Evolutionary conservation across 53 echinoderm and acorn worm species (phyloP), one percentile per base, ranked within the genome.

Genomic region (Stichopus horrens): DNA sequence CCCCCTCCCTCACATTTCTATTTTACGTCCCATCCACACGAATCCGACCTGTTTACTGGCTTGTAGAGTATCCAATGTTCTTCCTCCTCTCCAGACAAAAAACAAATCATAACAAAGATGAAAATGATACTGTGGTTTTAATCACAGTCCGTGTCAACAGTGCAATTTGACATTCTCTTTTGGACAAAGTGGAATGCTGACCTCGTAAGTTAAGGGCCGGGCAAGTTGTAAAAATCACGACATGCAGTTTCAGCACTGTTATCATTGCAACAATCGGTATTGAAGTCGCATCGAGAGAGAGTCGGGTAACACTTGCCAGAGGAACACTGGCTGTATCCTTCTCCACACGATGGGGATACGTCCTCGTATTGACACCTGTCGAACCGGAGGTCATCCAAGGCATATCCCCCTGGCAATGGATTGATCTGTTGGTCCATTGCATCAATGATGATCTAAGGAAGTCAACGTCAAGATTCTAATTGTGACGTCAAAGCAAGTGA

Each of bases 341-440:
- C 53, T 5, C 88, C 87, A 79, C 94, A 94, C 8, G 20, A 55
- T 5, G 85, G 11, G 7, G 9, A 23, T 5, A 74, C 52, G 0
- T 82, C 67, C 4, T 86, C 22, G 77, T 92, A 92, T n/a, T 94
- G 90, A 65, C 94, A 94, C 84, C 91, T 92, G 55, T 96, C 94
- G 76, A 96, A 94, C n/a, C 96, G 71, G 55, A 96, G 68, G 23
- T 96, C 96, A 71, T 96, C 96, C 7, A 96, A 83, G 6, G 96
- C 96, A 68, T 92, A 94, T 57, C 96, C 96, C 0, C 93, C 93
- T 11, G 91, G 90, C 4, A 57, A 57, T 14, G 93, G 88, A 0
- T 74, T 56, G 0, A 76, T 51, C 59, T 93, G 94, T n/a, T 88
- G 91, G 86, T 96, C 92, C 76, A 94, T 90, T 22, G 92, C 94